These are phyloP conservation scores for Mya arenaria DNA, from an alignment of 1,140 invertebrate species.

Conservation along the genomic window DNA sequence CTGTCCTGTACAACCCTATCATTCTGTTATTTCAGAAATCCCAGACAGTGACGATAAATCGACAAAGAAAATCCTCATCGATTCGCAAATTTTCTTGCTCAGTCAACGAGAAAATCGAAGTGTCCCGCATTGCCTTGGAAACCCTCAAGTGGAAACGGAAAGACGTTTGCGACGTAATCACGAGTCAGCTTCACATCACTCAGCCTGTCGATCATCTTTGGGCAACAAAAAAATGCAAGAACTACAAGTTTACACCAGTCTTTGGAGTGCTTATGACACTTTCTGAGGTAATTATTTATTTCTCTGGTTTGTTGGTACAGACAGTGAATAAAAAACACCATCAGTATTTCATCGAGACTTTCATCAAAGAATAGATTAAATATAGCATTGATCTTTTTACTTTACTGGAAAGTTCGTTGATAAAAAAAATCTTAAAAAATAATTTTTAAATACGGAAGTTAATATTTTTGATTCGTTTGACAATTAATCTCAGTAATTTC, in stretches of 20 bases:
- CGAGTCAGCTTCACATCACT: constrained; percentile 92
- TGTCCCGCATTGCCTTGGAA: constrained; percentile 88
- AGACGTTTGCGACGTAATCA: constrained; percentile 93
- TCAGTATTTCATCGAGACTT: no score
- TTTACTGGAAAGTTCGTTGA: no score
- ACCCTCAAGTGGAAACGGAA: constrained; percentile 94
- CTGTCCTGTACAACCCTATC: no score
- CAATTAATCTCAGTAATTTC: no score
- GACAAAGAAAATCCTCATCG: constrained; percentile 31
- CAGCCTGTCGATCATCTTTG: constrained; percentile 93
- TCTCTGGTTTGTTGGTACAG: no score
- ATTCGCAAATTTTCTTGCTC: constrained; percentile 43
- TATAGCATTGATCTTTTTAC: no score
- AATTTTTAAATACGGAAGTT: no score
- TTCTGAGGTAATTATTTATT: constrained; percentile 71
- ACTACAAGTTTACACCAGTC: constrained; percentile 92
- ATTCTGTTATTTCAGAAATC: constrained; percentile 21
- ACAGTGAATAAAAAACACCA: no score
- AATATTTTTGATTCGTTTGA: no score
- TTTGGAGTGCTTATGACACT: constrained; percentile 92
- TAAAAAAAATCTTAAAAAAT: no score
- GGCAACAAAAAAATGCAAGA: constrained; percentile 88
- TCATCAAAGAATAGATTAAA: no score
- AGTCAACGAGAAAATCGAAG: constrained; percentile 71
- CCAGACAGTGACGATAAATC: constrained; percentile 5